Evolutionary conservation across 2,113 vertebrate genomes (phyloP).

Genomic region (Sander lucioperca): DNA sequence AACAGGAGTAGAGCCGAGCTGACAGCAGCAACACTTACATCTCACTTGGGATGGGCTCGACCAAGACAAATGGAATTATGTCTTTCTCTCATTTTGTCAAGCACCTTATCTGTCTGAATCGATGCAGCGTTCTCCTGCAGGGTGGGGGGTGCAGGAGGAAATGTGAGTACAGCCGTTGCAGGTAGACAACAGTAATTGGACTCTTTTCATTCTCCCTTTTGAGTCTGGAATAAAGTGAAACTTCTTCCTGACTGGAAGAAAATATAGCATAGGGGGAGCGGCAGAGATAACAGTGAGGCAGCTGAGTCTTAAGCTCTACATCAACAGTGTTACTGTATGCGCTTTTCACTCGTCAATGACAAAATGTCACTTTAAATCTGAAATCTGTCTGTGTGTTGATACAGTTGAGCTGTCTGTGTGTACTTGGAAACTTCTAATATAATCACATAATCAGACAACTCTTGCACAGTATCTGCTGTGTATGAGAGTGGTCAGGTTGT

Average conservation of each 20-base stretch:
- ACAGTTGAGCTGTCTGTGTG: slow-evolving; percentile 39
- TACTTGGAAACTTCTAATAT: slow-evolving; percentile 38
- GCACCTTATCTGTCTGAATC: slow-evolving; percentile 75
- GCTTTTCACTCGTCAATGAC: slow-evolving; percentile 54
- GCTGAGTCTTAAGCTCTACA: slow-evolving; percentile 55
- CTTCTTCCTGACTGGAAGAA: slow-evolving; percentile 37
- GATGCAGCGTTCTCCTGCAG: slow-evolving; percentile 54
- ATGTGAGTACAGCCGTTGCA: slow-evolving; percentile 49
- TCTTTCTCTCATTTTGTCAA: slow-evolving; percentile 72
- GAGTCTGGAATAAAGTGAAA: slow-evolving; percentile 52
- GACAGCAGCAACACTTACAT: slow-evolving; percentile 73
- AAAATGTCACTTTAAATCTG: slow-evolving; percentile 61
- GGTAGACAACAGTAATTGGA: slow-evolving; percentile 60
- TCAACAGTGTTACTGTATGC: slow-evolving; percentile 53
- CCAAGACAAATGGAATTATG: slow-evolving; percentile 81
- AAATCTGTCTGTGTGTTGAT: slow-evolving; percentile 48
- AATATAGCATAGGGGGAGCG: slow-evolving; percentile 18
- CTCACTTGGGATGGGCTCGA: slow-evolving; percentile 71
- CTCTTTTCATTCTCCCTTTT: slow-evolving; percentile 48
- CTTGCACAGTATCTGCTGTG: neutral
- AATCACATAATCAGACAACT: slow-evolving; percentile 40
- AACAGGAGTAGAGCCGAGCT: slow-evolving; percentile 76
- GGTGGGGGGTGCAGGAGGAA: slow-evolving; percentile 12
- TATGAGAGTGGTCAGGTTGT: neutral
- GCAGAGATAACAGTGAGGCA: slow-evolving; percentile 50